Conservation (phyloP, 2,113 vertebrate genomes). For the human (Homo sapiens) region DNA sequence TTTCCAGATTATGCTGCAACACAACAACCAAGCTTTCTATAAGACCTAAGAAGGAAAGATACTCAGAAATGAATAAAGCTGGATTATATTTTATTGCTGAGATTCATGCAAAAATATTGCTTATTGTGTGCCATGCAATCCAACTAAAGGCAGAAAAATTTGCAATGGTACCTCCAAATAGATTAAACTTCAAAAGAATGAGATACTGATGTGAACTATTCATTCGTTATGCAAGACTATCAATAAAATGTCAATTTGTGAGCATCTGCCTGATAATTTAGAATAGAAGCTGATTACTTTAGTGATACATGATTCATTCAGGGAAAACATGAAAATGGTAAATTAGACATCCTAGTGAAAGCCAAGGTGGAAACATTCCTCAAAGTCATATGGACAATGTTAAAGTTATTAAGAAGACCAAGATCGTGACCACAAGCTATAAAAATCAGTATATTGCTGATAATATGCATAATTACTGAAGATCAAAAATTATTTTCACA, state of each 20-base stretch:
- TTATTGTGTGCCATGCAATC: background rate
- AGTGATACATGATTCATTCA: background rate
- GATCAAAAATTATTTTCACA: background rate
- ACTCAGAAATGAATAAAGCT: background rate
- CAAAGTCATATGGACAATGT: background rate
- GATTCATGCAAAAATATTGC: background rate
- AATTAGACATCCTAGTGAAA: background rate
- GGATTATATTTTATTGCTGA: background rate
- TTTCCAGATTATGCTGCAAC: background rate
- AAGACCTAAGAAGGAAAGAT: background rate
- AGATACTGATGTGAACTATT: background rate
- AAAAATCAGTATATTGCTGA: background rate
- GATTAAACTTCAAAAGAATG: background rate
- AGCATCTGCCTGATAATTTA: background rate
- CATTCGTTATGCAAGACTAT: background rate
- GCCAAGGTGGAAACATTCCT: background rate
- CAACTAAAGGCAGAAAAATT: background rate
- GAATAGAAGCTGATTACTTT: background rate
- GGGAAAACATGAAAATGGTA: background rate
- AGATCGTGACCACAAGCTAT: background rate
- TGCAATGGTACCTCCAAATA: background rate
- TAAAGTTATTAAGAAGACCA: slow-evolving; percentile 2
- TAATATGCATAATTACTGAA: background rate
- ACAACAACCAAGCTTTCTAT: background rate
- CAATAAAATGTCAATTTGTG: background rate